Base-by-base conservation (phyloP, 2,888 invertebrate species). In the Colletes collaris region DNA sequence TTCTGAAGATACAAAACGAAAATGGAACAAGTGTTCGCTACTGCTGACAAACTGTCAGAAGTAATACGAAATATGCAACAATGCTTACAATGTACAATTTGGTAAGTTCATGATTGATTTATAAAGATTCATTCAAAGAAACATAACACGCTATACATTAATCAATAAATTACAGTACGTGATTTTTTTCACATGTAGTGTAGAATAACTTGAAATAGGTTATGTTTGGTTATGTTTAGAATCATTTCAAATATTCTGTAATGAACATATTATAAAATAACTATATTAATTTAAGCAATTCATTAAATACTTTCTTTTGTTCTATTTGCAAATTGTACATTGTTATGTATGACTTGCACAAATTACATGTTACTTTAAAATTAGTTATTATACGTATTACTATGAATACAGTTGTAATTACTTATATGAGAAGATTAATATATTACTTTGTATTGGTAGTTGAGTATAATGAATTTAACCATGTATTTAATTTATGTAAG, bases 21-120 rank as follows among this genome's bases (percentile, higher is more conserved):
- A 8, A 49, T 49, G 72, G 35, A 52, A 40, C 46, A 68, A 50
- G 44, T 10, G 7, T 27, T 8, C 1, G 4, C 0, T 0, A 11
- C 3, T 8, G 55, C 69, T 65, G 63, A 63, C 3, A 79, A 44
- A 7, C 46, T 86, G 13, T 58, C 63, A 35, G 74, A 69, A 0
- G 78, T 76, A 7, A 55, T 86, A 0, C 46, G 5, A 4, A n/a
- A 46, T 3, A 56, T 86, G 46, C 80, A 80, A 6, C 84, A 83
- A 63, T 76, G 70, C 53, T 68, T 90, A 10, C 53, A 75, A 16
- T 90, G 89, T 50, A 65, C 65, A 6, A 83, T 88, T 46, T 90
- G 89, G 89, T 89, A 67, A 86, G 84, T 71, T 53, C 16, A 4
- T 11, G 16, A 49, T 16, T 52, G 0, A 37, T 53, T 0, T n/a